phyloP scores from a whole-genome alignment of 1,140 invertebrate genomes.

The Drosophila lacertosa region DNA sequence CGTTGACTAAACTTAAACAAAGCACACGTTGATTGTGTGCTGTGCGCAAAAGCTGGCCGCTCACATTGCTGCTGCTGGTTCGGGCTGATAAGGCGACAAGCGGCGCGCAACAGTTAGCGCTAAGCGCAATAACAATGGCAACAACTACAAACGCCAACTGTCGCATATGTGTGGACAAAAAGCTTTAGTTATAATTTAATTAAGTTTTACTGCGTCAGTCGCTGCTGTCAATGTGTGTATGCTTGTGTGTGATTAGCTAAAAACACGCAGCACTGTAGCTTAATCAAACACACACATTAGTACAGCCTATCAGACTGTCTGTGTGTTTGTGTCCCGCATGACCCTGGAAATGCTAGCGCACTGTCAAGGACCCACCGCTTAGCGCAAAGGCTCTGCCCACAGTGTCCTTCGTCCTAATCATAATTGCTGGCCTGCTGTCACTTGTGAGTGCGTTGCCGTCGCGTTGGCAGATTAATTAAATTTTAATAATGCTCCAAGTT shows the following conservation, averaged over 20 bases:
- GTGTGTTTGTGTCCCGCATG: slow-evolving; percentile 23
- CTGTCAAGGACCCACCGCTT: slow-evolving; percentile 39
- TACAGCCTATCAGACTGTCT: neutral
- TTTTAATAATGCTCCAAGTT: slow-evolving; percentile 69
- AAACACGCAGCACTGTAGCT: slow-evolving; percentile 29
- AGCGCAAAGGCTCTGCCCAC: slow-evolving; percentile 18
- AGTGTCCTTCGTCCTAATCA: slow-evolving; percentile 32
- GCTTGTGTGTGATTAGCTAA: slow-evolving; percentile 48
- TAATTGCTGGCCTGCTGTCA: slow-evolving; percentile 39
- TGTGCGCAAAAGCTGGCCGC: slow-evolving; percentile 38
- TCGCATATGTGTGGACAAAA: slow-evolving; percentile 52
- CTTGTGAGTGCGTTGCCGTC: slow-evolving; percentile 21
- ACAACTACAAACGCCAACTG: slow-evolving; percentile 32
- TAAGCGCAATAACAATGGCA: slow-evolving; percentile 24
- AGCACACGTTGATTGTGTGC: slow-evolving; percentile 15
- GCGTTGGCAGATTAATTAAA: slow-evolving; percentile 73
- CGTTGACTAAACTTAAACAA: slow-evolving; percentile 29
- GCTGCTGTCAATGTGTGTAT: neutral
- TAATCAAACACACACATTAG: slow-evolving; percentile 49
- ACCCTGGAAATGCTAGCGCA: slow-evolving; percentile 6
- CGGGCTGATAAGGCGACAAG: slow-evolving; percentile 40
- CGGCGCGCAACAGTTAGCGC: slow-evolving; percentile 53
- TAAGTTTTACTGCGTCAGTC: slow-evolving; percentile 64
- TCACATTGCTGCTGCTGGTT: slow-evolving; percentile 4
- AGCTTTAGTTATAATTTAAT: slow-evolving; percentile 81